These are phyloP conservation scores for Rhinoraja longicauda DNA, from an alignment of 2,797 vertebrate species.

Conservation along the genomic window DNA sequence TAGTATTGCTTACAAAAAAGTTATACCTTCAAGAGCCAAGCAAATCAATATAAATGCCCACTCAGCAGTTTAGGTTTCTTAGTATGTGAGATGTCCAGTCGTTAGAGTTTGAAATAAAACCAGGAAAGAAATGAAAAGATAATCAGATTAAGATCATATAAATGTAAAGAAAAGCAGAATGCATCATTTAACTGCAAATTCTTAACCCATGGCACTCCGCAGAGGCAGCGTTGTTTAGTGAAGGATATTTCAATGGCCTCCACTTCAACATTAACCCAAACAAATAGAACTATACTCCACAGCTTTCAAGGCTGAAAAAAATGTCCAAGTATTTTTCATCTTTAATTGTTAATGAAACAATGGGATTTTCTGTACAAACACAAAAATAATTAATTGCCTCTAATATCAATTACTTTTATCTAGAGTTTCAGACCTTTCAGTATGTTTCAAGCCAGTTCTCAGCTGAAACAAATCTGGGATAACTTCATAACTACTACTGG, in stretches of 20 bases:
- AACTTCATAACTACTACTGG: neutral
- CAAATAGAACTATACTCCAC: neutral
- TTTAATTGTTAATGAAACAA: neutral
- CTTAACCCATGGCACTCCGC: neutral
- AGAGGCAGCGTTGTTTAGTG: neutral
- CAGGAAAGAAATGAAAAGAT: neutral
- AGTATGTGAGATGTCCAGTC: neutral
- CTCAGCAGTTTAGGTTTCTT: neutral
- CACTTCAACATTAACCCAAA: neutral
- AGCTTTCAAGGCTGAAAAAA: neutral
- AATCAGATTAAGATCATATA: neutral
- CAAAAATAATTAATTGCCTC: neutral
- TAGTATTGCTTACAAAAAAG: neutral
- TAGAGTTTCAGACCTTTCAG: neutral
- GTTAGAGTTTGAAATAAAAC: neutral
- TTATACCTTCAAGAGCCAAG: neutral
- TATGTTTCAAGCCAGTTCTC: neutral
- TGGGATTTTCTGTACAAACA: too few relatives aligned
- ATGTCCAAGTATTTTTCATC: neutral
- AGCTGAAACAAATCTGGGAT: neutral
- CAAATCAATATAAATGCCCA: slow-evolving; percentile 3
- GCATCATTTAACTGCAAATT: neutral
- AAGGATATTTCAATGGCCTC: neutral
- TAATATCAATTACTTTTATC: neutral
- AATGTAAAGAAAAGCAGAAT: neutral